These are phyloP conservation scores for Glaucidium brasilianum DNA, from an alignment of 2,113 vertebrate genomes.

Conservation along the genomic window DNA sequence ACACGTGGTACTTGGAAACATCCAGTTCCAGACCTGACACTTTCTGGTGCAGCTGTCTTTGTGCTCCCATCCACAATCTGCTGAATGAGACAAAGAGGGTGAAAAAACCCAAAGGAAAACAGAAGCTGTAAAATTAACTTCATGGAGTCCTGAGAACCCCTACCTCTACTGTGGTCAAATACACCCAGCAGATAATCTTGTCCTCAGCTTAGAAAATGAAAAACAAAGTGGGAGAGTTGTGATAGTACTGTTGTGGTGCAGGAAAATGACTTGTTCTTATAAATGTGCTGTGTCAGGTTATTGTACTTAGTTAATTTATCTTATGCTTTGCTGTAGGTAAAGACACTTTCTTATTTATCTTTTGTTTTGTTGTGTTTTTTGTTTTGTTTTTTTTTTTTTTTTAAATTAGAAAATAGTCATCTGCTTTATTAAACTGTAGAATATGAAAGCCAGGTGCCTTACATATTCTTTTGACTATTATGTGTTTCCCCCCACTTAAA, in stretches of 20 bases:
- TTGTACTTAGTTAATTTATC: not conserved
- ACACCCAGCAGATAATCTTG: not conserved
- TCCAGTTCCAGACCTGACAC: not conserved
- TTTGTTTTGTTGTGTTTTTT: not conserved
- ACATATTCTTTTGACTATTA: not conserved
- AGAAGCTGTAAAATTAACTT: not conserved
- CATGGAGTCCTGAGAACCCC: not conserved
- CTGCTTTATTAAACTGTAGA: not conserved
- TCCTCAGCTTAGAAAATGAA: not conserved
- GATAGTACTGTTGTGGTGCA: not conserved
- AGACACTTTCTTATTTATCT: not conserved
- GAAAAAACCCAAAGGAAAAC: not conserved
- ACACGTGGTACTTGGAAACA: not conserved
- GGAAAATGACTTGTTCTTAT: not conserved
- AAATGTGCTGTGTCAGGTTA: not conserved
- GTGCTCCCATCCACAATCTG: not conserved
- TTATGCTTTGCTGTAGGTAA: not conserved
- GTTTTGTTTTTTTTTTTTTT: rapidly evolving
- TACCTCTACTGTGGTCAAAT: not conserved
- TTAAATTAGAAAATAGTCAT: not conserved
- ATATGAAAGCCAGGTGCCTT: conserved; percentile 22
- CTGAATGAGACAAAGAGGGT: not conserved
- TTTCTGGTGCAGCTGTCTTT: not conserved
- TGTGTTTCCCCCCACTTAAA: not conserved
- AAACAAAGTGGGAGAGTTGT: not conserved